Evolutionary conservation across 2,888 invertebrate species (phyloP).

Genomic region (Tetragonula carbonaria): DNA sequence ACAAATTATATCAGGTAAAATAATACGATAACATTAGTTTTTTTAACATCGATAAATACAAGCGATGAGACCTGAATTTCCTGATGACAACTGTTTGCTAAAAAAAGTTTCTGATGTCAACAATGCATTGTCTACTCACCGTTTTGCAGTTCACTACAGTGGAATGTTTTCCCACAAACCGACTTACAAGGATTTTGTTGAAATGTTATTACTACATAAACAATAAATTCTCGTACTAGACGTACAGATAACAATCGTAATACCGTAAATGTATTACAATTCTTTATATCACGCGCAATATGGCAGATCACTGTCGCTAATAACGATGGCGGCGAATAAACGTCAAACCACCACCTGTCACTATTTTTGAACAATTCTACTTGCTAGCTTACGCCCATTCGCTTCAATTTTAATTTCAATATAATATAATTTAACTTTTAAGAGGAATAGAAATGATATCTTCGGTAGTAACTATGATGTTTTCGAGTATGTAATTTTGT

Average conservation of each 20-base stretch:
- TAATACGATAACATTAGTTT: not conserved
- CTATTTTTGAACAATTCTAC: conserved; percentile 25
- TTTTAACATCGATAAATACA: conserved; percentile 7
- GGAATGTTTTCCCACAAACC: conserved; percentile 42
- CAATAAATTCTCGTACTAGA: conserved; percentile 65
- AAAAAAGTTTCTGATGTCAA: conserved; percentile 66
- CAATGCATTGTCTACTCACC: conserved; percentile 62
- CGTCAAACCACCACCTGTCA: conserved; percentile 76
- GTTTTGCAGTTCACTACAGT: conserved; percentile 38
- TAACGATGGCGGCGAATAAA: conserved; percentile 71
- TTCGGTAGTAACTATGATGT: not conserved
- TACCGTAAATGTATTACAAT: conserved; percentile 66
- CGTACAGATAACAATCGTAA: conserved; percentile 60
- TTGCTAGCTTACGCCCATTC: conserved; percentile 4
- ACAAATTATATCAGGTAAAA: not conserved
- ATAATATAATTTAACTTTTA: conserved; percentile 5
- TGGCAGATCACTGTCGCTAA: conserved; percentile 71
- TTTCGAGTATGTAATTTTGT: conserved; percentile 34
- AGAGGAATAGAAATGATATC: conserved; percentile 1
- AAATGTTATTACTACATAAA: conserved; percentile 47
- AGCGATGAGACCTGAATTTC: conserved; percentile 6
- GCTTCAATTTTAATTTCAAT: conserved; percentile 1
- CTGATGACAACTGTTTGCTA: conserved; percentile 48
- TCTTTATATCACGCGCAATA: conserved; percentile 72
- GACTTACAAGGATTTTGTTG: conserved; percentile 6